These are phyloP conservation scores for Cryptoblepharus egeriae DNA, from an alignment of 2,797 vertebrate species.

Conservation along the genomic window DNA sequence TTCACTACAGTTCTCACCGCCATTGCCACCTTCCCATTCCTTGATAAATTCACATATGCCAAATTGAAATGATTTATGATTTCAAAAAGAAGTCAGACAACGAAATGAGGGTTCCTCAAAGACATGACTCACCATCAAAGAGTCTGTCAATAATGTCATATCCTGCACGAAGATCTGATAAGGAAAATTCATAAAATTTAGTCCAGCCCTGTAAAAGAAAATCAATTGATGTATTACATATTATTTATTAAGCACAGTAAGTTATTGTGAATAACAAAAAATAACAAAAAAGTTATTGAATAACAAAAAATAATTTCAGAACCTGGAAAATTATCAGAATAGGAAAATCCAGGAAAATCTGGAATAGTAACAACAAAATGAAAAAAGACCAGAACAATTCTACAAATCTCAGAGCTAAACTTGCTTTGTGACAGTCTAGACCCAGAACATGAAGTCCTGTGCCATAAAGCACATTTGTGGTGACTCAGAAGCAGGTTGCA, in stretches of 20 bases:
- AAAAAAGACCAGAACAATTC: not conserved
- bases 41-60: not conserved
- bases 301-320: not conserved
- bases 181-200: conserved; percentile 97
- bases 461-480: too few species aligned
- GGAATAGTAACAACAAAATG: not conserved
- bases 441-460: too few species aligned
- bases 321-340: not conserved
- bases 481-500: too few species aligned
- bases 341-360: too few species aligned
- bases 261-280: not conserved
- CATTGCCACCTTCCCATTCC: not conserved
- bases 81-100: not conserved
- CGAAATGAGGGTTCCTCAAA: conserved; percentile 21
- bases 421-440: too few species aligned
- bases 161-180: conserved; percentile 93
- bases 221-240: conserved; percentile 34
- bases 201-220: conserved; percentile 89
- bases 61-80: not conserved
- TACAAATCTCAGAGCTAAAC: not conserved
- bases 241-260: too few species aligned
- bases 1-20: not conserved
- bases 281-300: too few species aligned
- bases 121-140: conserved; percentile 86
- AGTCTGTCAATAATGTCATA: conserved; percentile 93